phyloP scores from a whole-genome alignment of 2,797 vertebrate species.

The Sebastes trivittatus region DNA sequence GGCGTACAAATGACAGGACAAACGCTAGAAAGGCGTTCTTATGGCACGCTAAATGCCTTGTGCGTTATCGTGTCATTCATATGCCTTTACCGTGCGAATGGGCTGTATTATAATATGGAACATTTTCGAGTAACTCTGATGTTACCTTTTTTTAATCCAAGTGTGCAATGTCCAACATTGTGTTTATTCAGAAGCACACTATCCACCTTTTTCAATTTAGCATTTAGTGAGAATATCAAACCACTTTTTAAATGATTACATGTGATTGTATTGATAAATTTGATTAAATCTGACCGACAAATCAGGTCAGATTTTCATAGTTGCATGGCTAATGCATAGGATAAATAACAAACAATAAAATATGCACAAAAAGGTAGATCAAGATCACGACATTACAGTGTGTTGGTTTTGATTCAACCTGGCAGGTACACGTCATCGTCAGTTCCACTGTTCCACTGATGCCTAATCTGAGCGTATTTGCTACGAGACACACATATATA shows the following conservation, averaged over 20 bases:
- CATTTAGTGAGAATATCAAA: not conserved
- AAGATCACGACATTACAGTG: not conserved
- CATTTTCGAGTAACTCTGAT: accelerated
- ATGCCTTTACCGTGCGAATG: too few relatives aligned
- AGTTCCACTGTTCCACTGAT: not conserved
- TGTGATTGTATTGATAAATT: too few relatives aligned
- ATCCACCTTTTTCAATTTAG: not conserved
- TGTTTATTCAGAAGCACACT: not conserved
- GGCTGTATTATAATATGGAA: too few relatives aligned
- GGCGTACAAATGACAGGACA: too few relatives aligned
- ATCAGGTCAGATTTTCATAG: too few relatives aligned
- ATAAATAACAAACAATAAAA: not conserved
- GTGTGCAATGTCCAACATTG: not conserved
- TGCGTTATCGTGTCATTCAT: too few relatives aligned
- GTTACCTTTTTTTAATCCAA: too few relatives aligned
- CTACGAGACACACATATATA: not conserved
- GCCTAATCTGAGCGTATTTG: not conserved
- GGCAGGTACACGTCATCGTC: not conserved
- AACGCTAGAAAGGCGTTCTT: too few relatives aligned
- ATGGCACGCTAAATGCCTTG: too few relatives aligned
- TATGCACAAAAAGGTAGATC: not conserved
- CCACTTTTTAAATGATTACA: too few relatives aligned
- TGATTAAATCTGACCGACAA: too few relatives aligned
- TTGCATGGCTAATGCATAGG: not conserved
- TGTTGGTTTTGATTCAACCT: not conserved